These are phyloP conservation scores for Unio delphinus DNA, from an alignment of 2,888 invertebrate species.

Conservation along the genomic window DNA sequence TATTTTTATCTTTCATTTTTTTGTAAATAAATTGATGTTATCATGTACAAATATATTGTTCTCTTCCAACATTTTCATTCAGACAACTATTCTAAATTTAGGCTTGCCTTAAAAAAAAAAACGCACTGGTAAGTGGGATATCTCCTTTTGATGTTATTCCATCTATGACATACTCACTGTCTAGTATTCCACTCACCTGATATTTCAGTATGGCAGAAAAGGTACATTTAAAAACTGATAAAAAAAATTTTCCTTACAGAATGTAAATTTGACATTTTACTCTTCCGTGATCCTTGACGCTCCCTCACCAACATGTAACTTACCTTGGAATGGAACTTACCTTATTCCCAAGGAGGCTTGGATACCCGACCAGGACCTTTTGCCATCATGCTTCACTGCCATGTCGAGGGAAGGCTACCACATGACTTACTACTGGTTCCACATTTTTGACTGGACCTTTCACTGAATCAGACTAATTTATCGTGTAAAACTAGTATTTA, in stretches of 20 bases:
- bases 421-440: slow-evolving; percentile 39
- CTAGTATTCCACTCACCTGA: too few relatives aligned
- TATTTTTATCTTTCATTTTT: too few relatives aligned
- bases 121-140: too few relatives aligned
- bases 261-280: slow-evolving; percentile 21
- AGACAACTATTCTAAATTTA: too few relatives aligned
- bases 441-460: slow-evolving; percentile 25
- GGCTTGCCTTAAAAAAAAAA: too few relatives aligned
- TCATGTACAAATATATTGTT: too few relatives aligned
- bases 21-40: too few relatives aligned
- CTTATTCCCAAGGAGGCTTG: slow-evolving; percentile 6
- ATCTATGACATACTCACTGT: too few relatives aligned
- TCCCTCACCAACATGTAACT: slow-evolving; percentile 28
- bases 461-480: neutral
- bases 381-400: slow-evolving; percentile 24
- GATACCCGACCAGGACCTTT: slow-evolving; percentile 7
- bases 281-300: slow-evolving; percentile 36
- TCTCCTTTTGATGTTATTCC: too few relatives aligned
- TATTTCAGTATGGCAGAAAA: too few relatives aligned
- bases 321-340: slow-evolving; percentile 28
- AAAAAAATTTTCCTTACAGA: slow-evolving; percentile 4
- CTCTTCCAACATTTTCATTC: too few relatives aligned
- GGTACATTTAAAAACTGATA: too few relatives aligned
- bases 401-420: slow-evolving; percentile 33
- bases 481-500: neutral